Percentiles rank a stretch among this genome's conserved stretches.
Evolutionary conservation across 2,113 vertebrate genomes (phyloP).

Genomic region (Glaucomys volans): DNA sequence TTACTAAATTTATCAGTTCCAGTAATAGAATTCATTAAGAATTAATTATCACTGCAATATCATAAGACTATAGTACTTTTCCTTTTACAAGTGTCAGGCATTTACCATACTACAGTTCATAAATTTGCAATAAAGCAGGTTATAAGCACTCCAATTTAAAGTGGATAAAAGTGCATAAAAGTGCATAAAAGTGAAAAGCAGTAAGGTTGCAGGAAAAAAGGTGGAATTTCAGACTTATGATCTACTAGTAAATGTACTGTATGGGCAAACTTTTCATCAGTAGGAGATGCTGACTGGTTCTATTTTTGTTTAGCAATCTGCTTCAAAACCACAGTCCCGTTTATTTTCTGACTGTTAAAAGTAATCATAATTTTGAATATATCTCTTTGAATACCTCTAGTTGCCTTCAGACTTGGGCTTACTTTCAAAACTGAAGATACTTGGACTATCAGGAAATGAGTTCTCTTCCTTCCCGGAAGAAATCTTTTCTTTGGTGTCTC

Average conservation of each 20-base stretch:
- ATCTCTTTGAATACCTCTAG: slow-evolving; percentile 78
- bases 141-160: slow-evolving; percentile 1
- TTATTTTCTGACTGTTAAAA: slow-evolving; percentile 47
- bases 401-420: slow-evolving; percentile 75
- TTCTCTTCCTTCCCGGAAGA: slow-evolving; percentile 84
- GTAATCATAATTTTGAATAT: slow-evolving; percentile 53
- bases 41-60: neutral
- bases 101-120: neutral
- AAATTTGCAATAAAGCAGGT: neutral
- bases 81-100: neutral
- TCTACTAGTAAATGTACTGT: neutral
- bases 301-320: neutral
- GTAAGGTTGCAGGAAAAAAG: neutral
- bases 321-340: slow-evolving; percentile 38
- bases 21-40: neutral
- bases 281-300: neutral
- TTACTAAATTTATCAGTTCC: neutral
- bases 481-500: slow-evolving; percentile 80
- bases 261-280: neutral
- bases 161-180: no score
- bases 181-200: neutral
- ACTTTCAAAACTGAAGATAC: slow-evolving; percentile 83
- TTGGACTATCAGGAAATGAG: slow-evolving; percentile 85
- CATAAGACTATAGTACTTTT: neutral
- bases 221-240: neutral